Evolutionary conservation across 2,113 vertebrate genomes (phyloP), one percentile per base, ranked within the genome.

Genomic region (Pomatorhinus ruficollis): DNA sequence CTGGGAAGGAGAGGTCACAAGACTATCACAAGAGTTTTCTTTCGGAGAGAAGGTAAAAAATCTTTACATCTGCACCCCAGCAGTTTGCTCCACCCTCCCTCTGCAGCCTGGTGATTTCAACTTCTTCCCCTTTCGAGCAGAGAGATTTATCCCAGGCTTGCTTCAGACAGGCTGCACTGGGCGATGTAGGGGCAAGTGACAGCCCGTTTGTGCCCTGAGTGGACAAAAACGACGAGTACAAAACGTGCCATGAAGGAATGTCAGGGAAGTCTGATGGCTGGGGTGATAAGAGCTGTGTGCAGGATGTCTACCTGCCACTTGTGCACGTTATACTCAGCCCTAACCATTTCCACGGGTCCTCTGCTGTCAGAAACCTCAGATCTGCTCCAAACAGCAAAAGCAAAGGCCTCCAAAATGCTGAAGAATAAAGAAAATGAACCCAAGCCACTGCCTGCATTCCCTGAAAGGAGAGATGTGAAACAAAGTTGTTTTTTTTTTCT

Each of bases 201-300:
- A 76, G 53, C 31, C 33, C 4, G 44, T 4, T 57, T 94, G 35
- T 69, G 28, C 33, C 45, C 56, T 76, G 50, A 54, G 65, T 16
- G 42, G 66, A 64, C 49, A 93, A 83, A 69, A 94, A 9, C 22
- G 52, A 63, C 3, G 15, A 10, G 42, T 81, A 77, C 82, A 50
- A 39, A 77, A 70, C 0, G 15, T n/a, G 83, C 49, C 57, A 85
- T 11, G 27, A 40, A 76, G 69, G 28, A n/a, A 7, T 39, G 13
- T 52, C 45, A 87, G 13, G 22, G 30, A 77, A 68, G 37, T 45
- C 50, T 70, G 49, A 78, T 11, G 21, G 45, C 12, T 63, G 33
- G 15, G 30, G 44, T 47, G 82, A 33, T 47, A 95, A 40, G 35
- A 53, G 9, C 8, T 0, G 0, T 1, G 4, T 7, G 22, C n/a